Evolutionary conservation across 2,888 invertebrate species (phyloP).

Genomic region (Allacma fusca): DNA sequence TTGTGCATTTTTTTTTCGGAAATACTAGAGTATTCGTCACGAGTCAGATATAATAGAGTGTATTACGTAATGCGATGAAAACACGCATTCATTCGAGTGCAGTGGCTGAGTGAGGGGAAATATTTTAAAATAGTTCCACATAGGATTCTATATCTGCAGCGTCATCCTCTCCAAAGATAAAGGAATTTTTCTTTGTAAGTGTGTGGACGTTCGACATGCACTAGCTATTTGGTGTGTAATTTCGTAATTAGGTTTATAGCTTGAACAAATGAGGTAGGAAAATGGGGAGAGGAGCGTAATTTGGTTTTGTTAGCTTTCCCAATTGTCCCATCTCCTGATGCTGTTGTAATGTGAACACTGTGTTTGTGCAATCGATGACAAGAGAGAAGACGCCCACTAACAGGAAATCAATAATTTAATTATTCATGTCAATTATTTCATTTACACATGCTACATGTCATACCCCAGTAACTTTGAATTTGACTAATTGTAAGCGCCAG

Average conservation of each 20-base stretch:
- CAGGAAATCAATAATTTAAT: constrained; percentile 12
- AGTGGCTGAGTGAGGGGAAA: too few species aligned
- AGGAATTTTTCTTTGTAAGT: too few species aligned
- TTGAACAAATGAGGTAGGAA: not conserved
- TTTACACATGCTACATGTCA: not conserved
- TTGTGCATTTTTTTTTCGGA: too few species aligned
- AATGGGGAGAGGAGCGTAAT: not conserved
- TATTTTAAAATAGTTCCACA: too few species aligned
- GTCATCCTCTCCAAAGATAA: too few species aligned
- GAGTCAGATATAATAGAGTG: too few species aligned
- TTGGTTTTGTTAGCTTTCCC: not conserved
- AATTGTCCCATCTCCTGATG: not conserved
- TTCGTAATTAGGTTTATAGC: not conserved
- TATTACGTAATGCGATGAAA: too few species aligned
- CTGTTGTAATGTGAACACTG: not conserved
- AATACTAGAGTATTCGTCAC: too few species aligned
- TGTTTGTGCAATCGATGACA: not conserved
- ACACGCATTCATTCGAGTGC: not conserved
- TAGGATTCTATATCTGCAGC: too few species aligned
- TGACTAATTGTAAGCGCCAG: constrained; percentile 5
- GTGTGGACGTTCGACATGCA: too few species aligned
- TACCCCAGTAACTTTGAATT: not conserved
- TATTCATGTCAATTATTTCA: constrained; percentile 4
- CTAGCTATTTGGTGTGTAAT: constrained; percentile 7
- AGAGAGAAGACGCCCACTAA: not conserved